Percentiles rank a stretch among this genome's conserved stretches.
These are phyloP conservation scores for Diabrotica undecimpunctata DNA, from an alignment of 1,140 invertebrate species.

Conservation along the genomic window DNA sequence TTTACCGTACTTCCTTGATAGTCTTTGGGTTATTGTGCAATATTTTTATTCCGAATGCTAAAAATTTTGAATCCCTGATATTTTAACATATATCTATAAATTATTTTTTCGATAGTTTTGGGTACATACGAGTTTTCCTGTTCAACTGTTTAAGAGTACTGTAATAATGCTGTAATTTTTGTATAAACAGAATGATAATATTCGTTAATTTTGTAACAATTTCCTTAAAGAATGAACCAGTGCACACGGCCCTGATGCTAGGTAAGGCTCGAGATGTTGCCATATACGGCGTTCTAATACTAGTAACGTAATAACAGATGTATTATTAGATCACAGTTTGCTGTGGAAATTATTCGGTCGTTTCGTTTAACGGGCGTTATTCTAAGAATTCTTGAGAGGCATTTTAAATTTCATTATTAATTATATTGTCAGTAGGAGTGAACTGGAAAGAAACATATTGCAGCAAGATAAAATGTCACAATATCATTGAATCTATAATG, in stretches of 20 bases:
- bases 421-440: conserved; percentile 2
- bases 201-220: no score
- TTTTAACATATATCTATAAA: no score
- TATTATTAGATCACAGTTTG: conserved; percentile 22
- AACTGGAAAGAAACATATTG: conserved; percentile 3
- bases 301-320: conserved; percentile 14
- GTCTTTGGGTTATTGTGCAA: no score
- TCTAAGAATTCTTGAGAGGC: background rate
- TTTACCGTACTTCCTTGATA: no score
- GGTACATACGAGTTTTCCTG: no score
- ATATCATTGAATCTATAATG: background rate
- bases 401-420: conserved; percentile 1
- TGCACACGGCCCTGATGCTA: background rate
- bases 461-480: background rate
- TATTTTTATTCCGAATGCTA: no score
- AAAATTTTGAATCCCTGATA: no score
- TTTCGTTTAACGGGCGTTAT: conserved; percentile 2
- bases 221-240: no score
- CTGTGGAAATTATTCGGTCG: background rate
- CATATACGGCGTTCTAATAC: conserved; percentile 16
- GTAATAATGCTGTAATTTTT: no score
- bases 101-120: no score
- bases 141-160: no score
- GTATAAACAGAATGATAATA: no score
- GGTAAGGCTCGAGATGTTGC: conserved; percentile 18